Evolutionary conservation across 2,797 vertebrate genomes (phyloP).

Genomic region (Rhabdophis nuchalis): DNA sequence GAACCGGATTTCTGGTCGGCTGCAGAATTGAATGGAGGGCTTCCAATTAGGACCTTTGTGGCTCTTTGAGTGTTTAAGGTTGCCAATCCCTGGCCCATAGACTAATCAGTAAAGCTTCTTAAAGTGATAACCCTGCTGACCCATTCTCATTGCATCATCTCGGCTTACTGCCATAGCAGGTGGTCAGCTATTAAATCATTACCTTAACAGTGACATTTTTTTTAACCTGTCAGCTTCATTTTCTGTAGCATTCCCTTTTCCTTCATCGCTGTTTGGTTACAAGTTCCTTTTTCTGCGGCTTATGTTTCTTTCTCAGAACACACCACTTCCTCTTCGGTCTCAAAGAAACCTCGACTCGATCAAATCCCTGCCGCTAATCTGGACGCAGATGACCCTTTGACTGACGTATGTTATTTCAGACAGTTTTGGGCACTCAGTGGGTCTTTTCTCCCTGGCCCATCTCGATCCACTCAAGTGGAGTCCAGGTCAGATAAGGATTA

Average conservation of each 20-base stretch:
- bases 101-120: no score
- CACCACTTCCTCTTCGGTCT: slow-evolving; percentile 92
- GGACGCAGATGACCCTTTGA: slow-evolving; percentile 95
- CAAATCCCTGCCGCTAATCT: slow-evolving; percentile 97
- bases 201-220: no score
- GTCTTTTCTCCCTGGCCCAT: background rate
- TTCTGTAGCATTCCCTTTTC: background rate
- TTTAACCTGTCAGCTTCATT: background rate
- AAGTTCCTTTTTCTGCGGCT: background rate
- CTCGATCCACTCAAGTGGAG: no score
- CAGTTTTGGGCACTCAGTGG: background rate
- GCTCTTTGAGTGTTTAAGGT: no score
- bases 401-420: slow-evolving; percentile 78
- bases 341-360: slow-evolving; percentile 93
- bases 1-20: no score
- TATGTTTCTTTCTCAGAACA: slow-evolving; percentile 75
- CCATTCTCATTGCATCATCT: no score
- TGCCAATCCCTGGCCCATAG: no score
- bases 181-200: no score
- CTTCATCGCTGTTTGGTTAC: background rate
- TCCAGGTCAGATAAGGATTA: background rate
- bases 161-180: no score
- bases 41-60: no score
- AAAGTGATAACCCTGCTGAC: no score
- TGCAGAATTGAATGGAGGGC: no score